A percentile compares a stretch with the other conserved stretches of the same genome.
Conservation (phyloP, 1,140 invertebrate species). For the Cyrtorhinus lividipennis region DNA sequence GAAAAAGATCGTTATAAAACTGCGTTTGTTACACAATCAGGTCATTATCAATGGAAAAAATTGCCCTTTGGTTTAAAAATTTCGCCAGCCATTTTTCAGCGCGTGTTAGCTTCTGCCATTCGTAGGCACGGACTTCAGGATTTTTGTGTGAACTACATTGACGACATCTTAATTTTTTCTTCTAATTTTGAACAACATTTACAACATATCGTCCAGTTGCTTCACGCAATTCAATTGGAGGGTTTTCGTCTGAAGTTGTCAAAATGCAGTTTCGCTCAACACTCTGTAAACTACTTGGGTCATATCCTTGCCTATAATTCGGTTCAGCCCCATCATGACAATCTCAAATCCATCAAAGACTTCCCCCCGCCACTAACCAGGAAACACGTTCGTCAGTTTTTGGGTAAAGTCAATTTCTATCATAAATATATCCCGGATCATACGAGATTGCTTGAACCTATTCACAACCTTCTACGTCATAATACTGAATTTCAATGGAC, state of each 20-base stretch:
- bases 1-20: conserved; percentile 29
- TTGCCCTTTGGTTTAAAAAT: conserved; percentile 29
- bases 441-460: conserved; percentile 26
- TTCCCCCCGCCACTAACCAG: conserved; percentile 21
- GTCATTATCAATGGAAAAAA: conserved; percentile 29
- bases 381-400: conserved; percentile 23
- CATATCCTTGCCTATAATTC: conserved; percentile 25
- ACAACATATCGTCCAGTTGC: conserved; percentile 14
- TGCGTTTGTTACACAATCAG: conserved; percentile 30
- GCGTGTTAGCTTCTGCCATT: conserved; percentile 28
- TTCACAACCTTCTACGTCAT: conserved; percentile 29
- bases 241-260: conserved; percentile 28
- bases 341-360: conserved; percentile 24
- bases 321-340: conserved; percentile 24
- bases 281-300: conserved; percentile 26
- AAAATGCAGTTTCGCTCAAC: conserved; percentile 28
- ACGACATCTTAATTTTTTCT: conserved; percentile 25
- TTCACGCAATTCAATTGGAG: conserved; percentile 23
- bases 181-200: conserved; percentile 24
- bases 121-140: conserved; percentile 32
- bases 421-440: conserved; percentile 26
- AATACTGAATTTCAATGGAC: conserved; percentile 27
- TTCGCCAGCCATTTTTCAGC: conserved; percentile 34
- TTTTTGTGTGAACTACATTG: conserved; percentile 33
- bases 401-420: conserved; percentile 25